A percentile compares a stretch with the other conserved stretches of the same genome.
Conservation (phyloP, 2,888 invertebrate genomes). For the Neoaliturus tenellus region DNA sequence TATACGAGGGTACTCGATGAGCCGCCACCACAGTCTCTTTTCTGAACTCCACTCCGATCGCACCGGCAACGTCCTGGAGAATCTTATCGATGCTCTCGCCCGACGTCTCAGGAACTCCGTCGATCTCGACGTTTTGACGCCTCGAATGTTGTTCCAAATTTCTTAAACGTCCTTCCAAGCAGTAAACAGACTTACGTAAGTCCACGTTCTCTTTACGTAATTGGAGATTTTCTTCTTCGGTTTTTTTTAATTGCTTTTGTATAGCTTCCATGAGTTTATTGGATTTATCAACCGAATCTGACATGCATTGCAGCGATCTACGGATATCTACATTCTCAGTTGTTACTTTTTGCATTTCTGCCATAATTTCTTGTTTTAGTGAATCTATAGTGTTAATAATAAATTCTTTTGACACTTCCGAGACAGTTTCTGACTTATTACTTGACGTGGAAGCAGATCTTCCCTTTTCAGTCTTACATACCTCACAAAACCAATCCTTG, state of each 20-base stretch:
- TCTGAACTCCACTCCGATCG: neutral
- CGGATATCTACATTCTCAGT: neutral
- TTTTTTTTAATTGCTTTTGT: neutral
- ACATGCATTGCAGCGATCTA: neutral
- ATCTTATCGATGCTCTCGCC: neutral
- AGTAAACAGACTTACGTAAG: neutral
- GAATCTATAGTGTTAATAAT: neutral
- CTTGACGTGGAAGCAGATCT: neutral
- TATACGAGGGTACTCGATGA: slow-evolving; percentile 1
- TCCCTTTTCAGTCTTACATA: too few relatives aligned
- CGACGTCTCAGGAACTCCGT: neutral
- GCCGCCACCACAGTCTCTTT: slow-evolving; percentile 11
- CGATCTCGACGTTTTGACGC: neutral
- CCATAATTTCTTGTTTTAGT: neutral
- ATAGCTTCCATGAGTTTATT: neutral
- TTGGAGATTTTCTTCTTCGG: neutral
- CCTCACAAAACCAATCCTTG: too few relatives aligned
- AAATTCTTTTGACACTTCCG: slow-evolving; percentile 7
- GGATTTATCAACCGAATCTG: neutral
- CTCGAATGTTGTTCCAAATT: neutral
- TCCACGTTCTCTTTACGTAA: neutral
- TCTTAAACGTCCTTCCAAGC: neutral
- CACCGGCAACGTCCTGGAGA: neutral
- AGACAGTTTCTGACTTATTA: neutral
- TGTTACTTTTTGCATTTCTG: neutral